Conservation (phyloP, 2,113 vertebrate species). For the Eupsittula cactorum region DNA sequence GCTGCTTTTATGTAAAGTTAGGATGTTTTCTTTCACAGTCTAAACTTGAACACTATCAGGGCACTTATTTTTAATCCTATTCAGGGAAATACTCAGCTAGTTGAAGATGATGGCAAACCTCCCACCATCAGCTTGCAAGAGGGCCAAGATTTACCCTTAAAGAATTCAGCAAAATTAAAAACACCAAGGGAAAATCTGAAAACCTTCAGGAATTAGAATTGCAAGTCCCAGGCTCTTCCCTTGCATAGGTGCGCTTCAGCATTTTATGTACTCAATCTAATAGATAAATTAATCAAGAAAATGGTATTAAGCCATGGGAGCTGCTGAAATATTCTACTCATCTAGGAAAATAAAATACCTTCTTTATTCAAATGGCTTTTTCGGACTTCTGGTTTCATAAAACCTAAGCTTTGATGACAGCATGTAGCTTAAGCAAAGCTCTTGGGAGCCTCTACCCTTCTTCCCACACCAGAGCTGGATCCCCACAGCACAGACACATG, state of each 20-base stretch:
- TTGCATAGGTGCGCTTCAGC: neutral
- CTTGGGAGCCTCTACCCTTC: neutral
- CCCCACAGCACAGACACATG: fast-evolving
- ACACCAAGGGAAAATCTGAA: neutral
- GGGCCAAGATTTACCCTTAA: neutral
- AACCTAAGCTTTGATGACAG: neutral
- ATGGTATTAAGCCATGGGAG: neutral
- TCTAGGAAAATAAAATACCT: neutral
- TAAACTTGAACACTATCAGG: neutral
- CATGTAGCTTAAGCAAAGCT: neutral
- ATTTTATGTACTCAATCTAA: neutral
- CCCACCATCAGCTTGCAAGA: neutral
- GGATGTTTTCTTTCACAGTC: neutral
- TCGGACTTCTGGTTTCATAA: neutral
- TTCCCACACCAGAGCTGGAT: neutral
- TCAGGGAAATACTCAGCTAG: neutral
- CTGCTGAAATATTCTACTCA: neutral
- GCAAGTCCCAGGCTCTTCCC: neutral
- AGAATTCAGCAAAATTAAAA: neutral
- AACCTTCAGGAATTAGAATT: neutral
- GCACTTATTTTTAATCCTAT: neutral
- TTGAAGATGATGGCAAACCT: neutral
- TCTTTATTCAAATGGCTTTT: neutral
- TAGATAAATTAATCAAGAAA: neutral
- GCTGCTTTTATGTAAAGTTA: neutral